Conservation (phyloP, 2,113 vertebrate species). For the Natator depressus region DNA sequence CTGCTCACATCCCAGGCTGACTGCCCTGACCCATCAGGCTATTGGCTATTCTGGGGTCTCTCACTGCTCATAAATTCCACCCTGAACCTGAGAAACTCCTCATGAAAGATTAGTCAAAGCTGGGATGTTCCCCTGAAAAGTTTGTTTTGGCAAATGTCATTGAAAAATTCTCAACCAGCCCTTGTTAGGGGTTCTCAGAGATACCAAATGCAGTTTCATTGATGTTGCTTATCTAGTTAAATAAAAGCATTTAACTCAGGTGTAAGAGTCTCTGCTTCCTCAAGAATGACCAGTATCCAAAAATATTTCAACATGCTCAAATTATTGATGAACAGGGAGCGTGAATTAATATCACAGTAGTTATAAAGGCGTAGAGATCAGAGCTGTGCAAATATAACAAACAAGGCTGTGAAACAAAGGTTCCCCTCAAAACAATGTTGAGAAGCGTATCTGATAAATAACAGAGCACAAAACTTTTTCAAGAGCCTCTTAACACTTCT, state of each 20-base stretch:
- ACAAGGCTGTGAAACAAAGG: neutral
- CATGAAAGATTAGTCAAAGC: too few species aligned
- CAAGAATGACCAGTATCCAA: neutral
- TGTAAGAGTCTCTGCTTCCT: rapidly evolving
- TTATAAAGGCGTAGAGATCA: conserved; percentile 28
- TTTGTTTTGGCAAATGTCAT: too few species aligned
- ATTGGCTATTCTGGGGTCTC: too few species aligned
- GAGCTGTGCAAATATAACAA: conserved; percentile 17
- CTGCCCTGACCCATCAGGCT: too few species aligned
- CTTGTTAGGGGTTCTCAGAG: too few species aligned
- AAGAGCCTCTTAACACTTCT: neutral
- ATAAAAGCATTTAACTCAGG: neutral
- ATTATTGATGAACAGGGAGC: neutral
- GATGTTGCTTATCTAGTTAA: neutral
- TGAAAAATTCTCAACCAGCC: too few species aligned
- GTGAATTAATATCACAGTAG: neutral
- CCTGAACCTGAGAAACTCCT: too few species aligned
- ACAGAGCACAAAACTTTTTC: neutral
- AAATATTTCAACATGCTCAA: neutral
- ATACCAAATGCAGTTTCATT: neutral
- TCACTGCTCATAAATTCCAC: too few species aligned
- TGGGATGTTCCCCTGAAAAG: too few species aligned
- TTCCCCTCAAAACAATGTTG: neutral
- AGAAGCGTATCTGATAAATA: neutral
- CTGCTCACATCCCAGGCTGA: too few species aligned